Base-by-base conservation (phyloP, 2,113 vertebrate genomes). In the Anas platyrhynchos region DNA sequence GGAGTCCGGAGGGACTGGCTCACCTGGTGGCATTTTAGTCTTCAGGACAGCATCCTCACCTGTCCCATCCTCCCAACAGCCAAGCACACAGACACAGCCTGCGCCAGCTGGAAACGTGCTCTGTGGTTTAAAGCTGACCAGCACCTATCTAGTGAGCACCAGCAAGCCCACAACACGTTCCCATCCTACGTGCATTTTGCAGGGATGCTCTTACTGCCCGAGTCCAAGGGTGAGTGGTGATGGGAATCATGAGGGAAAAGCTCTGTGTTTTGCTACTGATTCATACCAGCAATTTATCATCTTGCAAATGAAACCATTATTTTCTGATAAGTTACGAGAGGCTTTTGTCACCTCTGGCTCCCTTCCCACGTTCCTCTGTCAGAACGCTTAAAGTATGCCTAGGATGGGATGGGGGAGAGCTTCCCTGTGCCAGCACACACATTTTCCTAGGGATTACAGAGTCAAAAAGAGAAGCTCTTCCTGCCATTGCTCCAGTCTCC, bases 31-130 rank as follows among this genome's bases (percentile, higher is more conserved):
- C 46, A 34, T 77, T 83, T 52, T 65, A 29, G 7, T 66, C 54
- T 73, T 76, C 0, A 2, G 79, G 46, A 43, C 0, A 1, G 16
- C 1, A 1, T 76, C 50, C 67, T 66, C 41, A 58, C 31, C 82
- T 86, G 66, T 80, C 56, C 66, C 41, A 36, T n/a, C 36, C 36
- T 94, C n/a, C 50, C 36, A 46, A 25, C 5, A 48, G 71, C 16
- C 74, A 34, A 4, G 4, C 15, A 20, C 41, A 17, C 4, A 31
- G 5, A 36, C 3, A n/a, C 14, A 87, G 78, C 29, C 82, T 29
- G 43, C 0, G 2, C 29, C 69, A 87, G 71, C 55, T 27, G 32
- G 56, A 82, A 89, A 65, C 2, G 2, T 29, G 22, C 78, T 89
- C 71, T 6, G 1, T 16, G 67, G 48, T 43, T 69, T 81, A 46